These are phyloP conservation scores for Monochamus saltuarius DNA, from an alignment of 1,140 invertebrate species.

Conservation along the genomic window DNA sequence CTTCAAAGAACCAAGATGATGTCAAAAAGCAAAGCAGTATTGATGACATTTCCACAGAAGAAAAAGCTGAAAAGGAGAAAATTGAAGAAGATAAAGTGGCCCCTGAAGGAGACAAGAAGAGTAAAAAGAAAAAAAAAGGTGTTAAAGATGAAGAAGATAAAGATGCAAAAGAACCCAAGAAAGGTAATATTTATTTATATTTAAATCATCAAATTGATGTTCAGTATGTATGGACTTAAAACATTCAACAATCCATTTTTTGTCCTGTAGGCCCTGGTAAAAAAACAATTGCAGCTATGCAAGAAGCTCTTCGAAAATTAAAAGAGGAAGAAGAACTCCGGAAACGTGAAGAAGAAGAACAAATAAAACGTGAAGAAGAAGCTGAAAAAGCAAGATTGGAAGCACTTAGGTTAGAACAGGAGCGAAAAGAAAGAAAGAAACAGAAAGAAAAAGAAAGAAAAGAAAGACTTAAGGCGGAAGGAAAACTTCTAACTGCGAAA, in stretches of 20 bases:
- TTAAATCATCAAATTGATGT: no score
- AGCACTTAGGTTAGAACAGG: constrained; percentile 74
- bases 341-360: constrained; percentile 79
- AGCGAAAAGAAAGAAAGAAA: constrained; percentile 88
- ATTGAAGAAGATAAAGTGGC: constrained; percentile 40
- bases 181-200: constrained; percentile 37
- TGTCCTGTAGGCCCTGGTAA: constrained; percentile 73
- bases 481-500: constrained; percentile 89
- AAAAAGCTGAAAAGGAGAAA: constrained; percentile 47
- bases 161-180: constrained; percentile 51
- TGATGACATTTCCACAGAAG: constrained; percentile 47
- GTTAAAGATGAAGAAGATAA: constrained; percentile 50
- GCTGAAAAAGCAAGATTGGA: constrained; percentile 71
- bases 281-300: constrained; percentile 83
- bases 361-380: constrained; percentile 71
- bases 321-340: constrained; percentile 86
- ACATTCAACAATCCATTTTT: constrained; percentile 29
- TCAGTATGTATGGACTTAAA: no score
- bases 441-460: constrained; percentile 91
- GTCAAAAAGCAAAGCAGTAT: constrained; percentile 39
- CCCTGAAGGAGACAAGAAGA: constrained; percentile 52
- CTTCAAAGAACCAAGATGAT: constrained; percentile 56
- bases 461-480: constrained; percentile 90
- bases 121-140: constrained; percentile 51
- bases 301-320: constrained; percentile 83